phyloP scores from a whole-genome alignment of 1,140 invertebrate species.

The Lepidurus packardi region DNA sequence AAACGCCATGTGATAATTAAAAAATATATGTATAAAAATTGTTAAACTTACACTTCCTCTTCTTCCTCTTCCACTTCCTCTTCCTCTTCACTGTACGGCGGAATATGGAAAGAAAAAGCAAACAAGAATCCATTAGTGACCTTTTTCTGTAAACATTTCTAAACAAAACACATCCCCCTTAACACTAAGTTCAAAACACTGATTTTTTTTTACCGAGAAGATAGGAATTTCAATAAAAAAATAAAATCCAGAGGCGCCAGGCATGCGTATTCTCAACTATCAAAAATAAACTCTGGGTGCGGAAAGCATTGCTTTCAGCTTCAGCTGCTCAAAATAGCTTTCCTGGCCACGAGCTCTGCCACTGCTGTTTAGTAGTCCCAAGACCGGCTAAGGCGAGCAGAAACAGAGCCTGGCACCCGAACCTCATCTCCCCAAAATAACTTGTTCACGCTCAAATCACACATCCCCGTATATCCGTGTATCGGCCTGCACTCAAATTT shows the following conservation, averaged over 20 bases:
- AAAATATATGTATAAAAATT: not conserved
- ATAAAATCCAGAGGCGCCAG: not conserved
- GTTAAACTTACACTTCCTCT: constrained; percentile 38
- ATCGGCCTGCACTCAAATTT: too few species aligned
- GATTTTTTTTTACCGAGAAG: not conserved
- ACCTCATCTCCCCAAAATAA: constrained; percentile 7
- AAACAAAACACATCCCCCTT: not conserved
- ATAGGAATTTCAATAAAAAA: not conserved
- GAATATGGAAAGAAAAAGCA: constrained; percentile 23
- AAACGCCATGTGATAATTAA: not conserved
- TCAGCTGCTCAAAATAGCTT: constrained; percentile 19
- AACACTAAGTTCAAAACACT: not conserved
- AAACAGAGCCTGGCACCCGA: not conserved
- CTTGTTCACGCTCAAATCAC: not conserved
- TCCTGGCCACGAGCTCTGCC: not conserved
- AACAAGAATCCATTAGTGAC: constrained; percentile 4
- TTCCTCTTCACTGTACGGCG: constrained; percentile 37
- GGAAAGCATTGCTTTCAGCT: not conserved
- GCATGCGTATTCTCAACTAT: not conserved
- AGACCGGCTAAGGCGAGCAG: not conserved
- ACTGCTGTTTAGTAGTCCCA: not conserved
- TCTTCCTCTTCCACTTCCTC: constrained; percentile 39
- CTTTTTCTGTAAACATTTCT: not conserved
- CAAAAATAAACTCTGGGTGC: not conserved
- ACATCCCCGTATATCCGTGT: too few species aligned